Evolutionary conservation across 2,888 invertebrate species (phyloP).

Genomic region (Blera fallax): DNA sequence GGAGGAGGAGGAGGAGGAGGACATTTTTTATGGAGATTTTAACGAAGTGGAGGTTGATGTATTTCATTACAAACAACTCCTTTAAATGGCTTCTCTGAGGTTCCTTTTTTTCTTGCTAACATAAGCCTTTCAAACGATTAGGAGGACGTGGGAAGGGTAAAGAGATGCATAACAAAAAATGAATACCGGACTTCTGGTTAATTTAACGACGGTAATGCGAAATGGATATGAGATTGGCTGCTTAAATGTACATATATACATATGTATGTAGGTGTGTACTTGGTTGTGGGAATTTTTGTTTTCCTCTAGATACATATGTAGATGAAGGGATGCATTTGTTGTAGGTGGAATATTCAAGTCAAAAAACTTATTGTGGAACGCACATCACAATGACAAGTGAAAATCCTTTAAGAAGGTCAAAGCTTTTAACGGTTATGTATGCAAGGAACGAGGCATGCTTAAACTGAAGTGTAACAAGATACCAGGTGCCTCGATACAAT

Average conservation of each 20-base stretch:
- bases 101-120: not conserved
- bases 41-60: conserved; percentile 36
- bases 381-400: not conserved
- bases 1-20: not conserved
- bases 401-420: not conserved
- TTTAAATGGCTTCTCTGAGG: conserved; percentile 49
- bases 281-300: not conserved
- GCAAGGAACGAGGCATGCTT: too few species aligned
- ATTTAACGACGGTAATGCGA: conserved; percentile 15
- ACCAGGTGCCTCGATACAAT: not conserved
- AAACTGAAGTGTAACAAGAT: not conserved
- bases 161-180: conserved; percentile 1
- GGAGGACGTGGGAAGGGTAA: not conserved
- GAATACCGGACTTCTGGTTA: conserved; percentile 38
- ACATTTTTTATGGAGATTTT: conserved; percentile 33
- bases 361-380: not conserved
- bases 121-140: conserved; percentile 36
- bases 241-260: too few species aligned
- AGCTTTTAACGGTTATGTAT: not conserved
- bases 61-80: conserved; percentile 42
- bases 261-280: too few species aligned
- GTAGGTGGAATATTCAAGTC: not conserved
- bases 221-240: not conserved
- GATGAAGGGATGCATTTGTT: conserved; percentile 3
- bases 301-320: not conserved